Base-by-base conservation (phyloP, 2,113 vertebrate species). In the Heloderma charlesbogerti region DNA sequence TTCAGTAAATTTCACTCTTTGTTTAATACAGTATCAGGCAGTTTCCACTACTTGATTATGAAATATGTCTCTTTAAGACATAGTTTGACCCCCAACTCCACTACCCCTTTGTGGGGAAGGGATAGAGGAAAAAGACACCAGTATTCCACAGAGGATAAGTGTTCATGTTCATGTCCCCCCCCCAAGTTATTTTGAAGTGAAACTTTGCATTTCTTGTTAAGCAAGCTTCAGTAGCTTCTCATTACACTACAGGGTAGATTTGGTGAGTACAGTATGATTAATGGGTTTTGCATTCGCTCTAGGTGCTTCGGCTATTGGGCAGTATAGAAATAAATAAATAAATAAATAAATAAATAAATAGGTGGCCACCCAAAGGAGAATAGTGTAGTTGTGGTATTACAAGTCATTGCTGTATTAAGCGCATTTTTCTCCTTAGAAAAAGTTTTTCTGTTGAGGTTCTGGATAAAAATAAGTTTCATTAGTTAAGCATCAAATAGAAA, bases 401-500 rank as follows among this genome's bases (percentile, higher is more conserved):
- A 86, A 87, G 85, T 84, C 88, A 86, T 63, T 87, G 84, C 86
- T 80, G 27, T 94, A 91, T 93, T 94, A 89, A 91, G 48, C 25
- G 0, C 12, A 45, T 48, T 86, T 93, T 93, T 94, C 90, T 86
- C 88, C 34, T 37, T 93, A 94, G 89, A 94, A 96, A 95, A 95
- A 90, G 77, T 95, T 95, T 96, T 96, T 92, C 90, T 95, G 81
- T 81, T 94, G 93, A 96, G 54, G 91, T 95, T 95, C 90, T 90
- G 78, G 91, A 96, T 92, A 96, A 96, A 97, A 97, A 94, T 94
- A 96, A 94, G 92, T 96, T 96, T 96, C 92, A 94, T 96, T 96
- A 96, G 91, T 95, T 0, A 90, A 95, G 89, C 89, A 0, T 94
- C 1, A 92, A 95, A 88, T 79, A 95, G 93, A 96, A 94, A 96